These are phyloP conservation scores for Loxodonta africana DNA, from an alignment of 2,113 vertebrate species.

Conservation along the genomic window DNA sequence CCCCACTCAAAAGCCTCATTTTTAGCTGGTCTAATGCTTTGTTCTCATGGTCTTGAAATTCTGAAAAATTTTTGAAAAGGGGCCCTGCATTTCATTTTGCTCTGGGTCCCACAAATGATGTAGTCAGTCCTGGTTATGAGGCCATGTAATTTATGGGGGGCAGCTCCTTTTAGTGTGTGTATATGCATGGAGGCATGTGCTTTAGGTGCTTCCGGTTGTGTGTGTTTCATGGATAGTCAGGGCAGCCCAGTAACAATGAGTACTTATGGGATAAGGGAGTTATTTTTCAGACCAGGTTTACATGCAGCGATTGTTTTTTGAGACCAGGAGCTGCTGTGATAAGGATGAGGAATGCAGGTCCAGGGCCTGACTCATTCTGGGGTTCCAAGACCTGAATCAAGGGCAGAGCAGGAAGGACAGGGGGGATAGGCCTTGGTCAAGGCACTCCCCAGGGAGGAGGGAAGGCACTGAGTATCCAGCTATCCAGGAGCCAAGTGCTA, in stretches of 20 bases:
- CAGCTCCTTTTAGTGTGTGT: not conserved
- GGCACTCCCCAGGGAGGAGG: not conserved
- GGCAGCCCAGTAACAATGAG: not conserved
- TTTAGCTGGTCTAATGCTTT: not conserved
- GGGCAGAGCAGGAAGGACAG: too few relatives aligned
- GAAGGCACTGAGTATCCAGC: not conserved
- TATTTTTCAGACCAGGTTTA: too few relatives aligned
- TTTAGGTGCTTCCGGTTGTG: too few relatives aligned
- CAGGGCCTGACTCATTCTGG: too few relatives aligned
- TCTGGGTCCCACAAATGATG: not conserved
- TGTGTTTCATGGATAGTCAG: not conserved
- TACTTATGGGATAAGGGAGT: not conserved
- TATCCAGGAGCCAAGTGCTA: rapidly evolving
- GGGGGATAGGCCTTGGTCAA: too few relatives aligned
- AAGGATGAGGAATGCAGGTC: not conserved
- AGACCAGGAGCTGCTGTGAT: too few relatives aligned
- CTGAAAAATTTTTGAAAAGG: not conserved
- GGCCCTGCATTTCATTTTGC: not conserved
- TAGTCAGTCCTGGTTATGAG: not conserved
- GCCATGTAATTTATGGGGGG: not conserved
- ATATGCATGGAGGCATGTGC: not conserved
- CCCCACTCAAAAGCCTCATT: not conserved
- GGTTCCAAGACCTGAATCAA: too few relatives aligned
- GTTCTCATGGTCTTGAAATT: not conserved
- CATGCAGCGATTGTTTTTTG: too few relatives aligned